Conservation (phyloP, 2,888 invertebrate species). For the Xylota segnis region DNA sequence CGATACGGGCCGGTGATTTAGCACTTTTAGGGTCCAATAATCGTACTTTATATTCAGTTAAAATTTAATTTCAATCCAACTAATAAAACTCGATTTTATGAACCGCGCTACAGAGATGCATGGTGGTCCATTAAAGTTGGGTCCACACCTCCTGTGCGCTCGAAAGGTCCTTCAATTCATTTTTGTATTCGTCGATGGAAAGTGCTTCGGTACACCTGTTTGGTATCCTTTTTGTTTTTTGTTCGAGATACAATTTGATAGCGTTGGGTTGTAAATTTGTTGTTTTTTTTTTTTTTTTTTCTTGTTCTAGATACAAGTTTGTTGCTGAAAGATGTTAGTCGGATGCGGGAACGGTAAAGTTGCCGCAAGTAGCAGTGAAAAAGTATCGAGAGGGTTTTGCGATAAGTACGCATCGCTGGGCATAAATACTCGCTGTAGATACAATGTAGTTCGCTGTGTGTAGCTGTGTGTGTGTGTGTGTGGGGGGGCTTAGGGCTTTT, state of each 20-base stretch:
- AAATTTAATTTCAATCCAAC: slow-evolving; percentile 70
- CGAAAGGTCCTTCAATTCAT: slow-evolving; percentile 1
- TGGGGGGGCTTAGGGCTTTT: slow-evolving; percentile 24
- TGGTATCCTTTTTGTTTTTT: slow-evolving; percentile 40
- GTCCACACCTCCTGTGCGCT: neutral
- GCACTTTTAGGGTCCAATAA: slow-evolving; percentile 67
- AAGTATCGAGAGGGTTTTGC: slow-evolving; percentile 7
- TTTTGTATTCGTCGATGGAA: slow-evolving; percentile 7
- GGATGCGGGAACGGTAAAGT: slow-evolving; percentile 19
- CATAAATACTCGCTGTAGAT: slow-evolving; percentile 28
- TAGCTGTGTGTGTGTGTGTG: neutral
- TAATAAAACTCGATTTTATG: slow-evolving; percentile 69
- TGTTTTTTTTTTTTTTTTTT: slow-evolving; percentile 17
- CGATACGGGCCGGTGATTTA: slow-evolving; percentile 49
- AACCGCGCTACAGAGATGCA: slow-evolving; percentile 28
- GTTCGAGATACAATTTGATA: slow-evolving; percentile 44
- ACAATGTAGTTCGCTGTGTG: neutral
- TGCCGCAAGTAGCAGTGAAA: neutral
- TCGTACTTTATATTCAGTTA: slow-evolving; percentile 72
- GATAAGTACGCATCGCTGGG: slow-evolving; percentile 44
- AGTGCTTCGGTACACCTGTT: slow-evolving; percentile 63
- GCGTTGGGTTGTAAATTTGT: slow-evolving; percentile 64
- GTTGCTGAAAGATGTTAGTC: slow-evolving; percentile 30
- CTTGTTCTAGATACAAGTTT: slow-evolving; percentile 21
- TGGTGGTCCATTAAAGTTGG: slow-evolving; percentile 47